Evolutionary conservation across 2,797 vertebrate genomes (phyloP), one percentile per base, ranked within the genome.

Genomic region (Microchirus variegatus): DNA sequence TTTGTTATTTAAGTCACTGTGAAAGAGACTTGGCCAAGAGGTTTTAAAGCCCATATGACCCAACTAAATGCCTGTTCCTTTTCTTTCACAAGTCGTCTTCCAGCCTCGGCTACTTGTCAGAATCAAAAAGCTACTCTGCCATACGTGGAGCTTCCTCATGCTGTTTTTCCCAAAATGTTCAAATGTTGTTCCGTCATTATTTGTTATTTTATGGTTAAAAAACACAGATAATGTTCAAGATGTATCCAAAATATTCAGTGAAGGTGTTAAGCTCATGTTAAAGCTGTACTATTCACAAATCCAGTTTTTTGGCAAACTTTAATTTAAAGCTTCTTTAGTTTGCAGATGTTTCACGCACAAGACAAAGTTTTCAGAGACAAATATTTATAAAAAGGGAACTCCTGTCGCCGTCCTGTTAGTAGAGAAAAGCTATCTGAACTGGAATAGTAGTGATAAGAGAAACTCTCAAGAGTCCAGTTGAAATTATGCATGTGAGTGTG

Each of bases 51-150:
- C 59, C 14, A 2, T 55, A 60, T 53, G 62, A 52, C 47, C 38
- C 44, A 77, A 78, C 61, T 53, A 63, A 78, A 54, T 16, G 14
- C 53, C 73, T 37, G 53, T 61, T 59, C 22, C 51, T 31, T 64
- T 10, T 42, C 31, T 48, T 77, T 59, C 63, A 63, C 31, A 53
- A 69, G 66, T 46, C 6, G 82, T 90, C 89, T 89, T 87, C 82
- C 80, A 80, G 66, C 65, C 69, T 60, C 42, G 18, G 61, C 49
- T 41, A 9, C 71, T 60, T 42, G 16, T 63, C 46, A 35, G 10
- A 67, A 57, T 75, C 36, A 55, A 69, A 14, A 53, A 26, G 11
- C 71, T 59, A 53, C 50, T 63, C n/a, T n/a, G 65, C 42, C 67
- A 52, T 53, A 72, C 10, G n/a, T 26, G 19, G 43, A 73, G 59